phyloP scores from a whole-genome alignment of 2,113 vertebrate genomes.

The Xenotilapia flavipinnis region DNA sequence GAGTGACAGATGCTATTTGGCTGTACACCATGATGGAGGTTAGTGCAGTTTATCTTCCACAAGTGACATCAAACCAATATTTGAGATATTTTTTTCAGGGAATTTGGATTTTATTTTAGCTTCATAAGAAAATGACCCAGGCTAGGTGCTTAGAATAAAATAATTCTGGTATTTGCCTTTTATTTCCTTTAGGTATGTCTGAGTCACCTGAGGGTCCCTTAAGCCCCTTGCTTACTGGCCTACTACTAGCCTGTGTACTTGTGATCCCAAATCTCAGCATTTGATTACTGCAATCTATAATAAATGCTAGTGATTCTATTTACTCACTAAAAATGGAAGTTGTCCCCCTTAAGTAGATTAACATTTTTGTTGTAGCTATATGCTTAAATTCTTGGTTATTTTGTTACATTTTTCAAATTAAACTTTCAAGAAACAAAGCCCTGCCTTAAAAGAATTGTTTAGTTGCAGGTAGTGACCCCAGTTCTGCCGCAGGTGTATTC shows the following conservation, averaged over 20 bases:
- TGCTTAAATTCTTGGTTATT: background rate
- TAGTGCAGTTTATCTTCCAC: background rate
- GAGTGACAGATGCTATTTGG: background rate
- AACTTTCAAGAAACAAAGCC: background rate
- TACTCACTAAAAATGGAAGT: background rate
- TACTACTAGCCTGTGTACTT: background rate
- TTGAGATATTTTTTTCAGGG: background rate
- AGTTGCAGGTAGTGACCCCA: background rate
- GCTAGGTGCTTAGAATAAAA: background rate
- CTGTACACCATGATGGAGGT: background rate
- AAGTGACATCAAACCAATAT: background rate
- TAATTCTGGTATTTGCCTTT: background rate
- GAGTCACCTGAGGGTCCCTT: background rate
- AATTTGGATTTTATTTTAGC: background rate
- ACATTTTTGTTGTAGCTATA: background rate
- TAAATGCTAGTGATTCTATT: background rate
- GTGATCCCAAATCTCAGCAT: background rate
- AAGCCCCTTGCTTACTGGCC: background rate
- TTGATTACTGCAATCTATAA: background rate
- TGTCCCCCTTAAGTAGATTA: background rate
- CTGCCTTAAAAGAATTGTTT: background rate
- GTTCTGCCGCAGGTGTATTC: background rate
- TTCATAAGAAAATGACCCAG: background rate
- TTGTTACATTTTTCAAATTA: background rate
- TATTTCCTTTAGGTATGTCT: background rate